These are phyloP conservation scores for Telmatherina bonti DNA, from an alignment of 2,797 vertebrate species.

Conservation along the genomic window DNA sequence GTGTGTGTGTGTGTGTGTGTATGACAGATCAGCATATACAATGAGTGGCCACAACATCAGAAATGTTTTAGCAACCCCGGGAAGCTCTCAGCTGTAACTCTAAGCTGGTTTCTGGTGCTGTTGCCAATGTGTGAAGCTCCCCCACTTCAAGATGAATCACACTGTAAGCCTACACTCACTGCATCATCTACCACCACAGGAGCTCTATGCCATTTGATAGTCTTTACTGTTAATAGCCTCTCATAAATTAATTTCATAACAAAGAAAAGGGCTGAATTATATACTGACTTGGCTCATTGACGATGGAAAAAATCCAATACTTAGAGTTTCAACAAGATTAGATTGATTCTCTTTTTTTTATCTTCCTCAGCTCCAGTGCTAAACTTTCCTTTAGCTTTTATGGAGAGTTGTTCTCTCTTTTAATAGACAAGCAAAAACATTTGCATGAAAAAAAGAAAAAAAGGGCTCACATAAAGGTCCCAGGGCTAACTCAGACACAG, in stretches of 20 bases:
- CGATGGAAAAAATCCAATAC: slow-evolving; percentile 17
- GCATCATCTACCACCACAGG: slow-evolving; percentile 28
- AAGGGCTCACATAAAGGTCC: slow-evolving; percentile 21
- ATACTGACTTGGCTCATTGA: slow-evolving; percentile 8
- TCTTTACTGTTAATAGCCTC: slow-evolving; percentile 34
- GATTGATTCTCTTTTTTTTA: not conserved
- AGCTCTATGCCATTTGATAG: slow-evolving; percentile 20
- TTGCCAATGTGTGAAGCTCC: slow-evolving; percentile 44
- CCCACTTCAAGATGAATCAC: slow-evolving; percentile 52
- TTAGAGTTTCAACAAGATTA: not conserved
- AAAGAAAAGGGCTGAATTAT: slow-evolving; percentile 37
- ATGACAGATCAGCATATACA: slow-evolving; percentile 24
- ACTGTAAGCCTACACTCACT: slow-evolving; percentile 18
- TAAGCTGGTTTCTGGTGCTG: slow-evolving; percentile 30
- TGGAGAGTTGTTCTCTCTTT: slow-evolving; percentile 14
- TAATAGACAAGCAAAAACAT: slow-evolving; percentile 25
- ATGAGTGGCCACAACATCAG: slow-evolving; percentile 38
- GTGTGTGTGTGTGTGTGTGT: not conserved
- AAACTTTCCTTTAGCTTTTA: slow-evolving; percentile 23
- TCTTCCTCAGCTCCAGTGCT: not conserved
- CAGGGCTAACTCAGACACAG: not conserved
- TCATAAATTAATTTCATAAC: slow-evolving; percentile 16
- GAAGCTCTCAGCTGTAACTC: slow-evolving; percentile 26
- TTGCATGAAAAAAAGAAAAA: slow-evolving; percentile 15
- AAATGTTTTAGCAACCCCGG: slow-evolving; percentile 40